phyloP scores from a whole-genome alignment of 2,113 vertebrate genomes.

The Lethenteron camtschaticum region DNA sequence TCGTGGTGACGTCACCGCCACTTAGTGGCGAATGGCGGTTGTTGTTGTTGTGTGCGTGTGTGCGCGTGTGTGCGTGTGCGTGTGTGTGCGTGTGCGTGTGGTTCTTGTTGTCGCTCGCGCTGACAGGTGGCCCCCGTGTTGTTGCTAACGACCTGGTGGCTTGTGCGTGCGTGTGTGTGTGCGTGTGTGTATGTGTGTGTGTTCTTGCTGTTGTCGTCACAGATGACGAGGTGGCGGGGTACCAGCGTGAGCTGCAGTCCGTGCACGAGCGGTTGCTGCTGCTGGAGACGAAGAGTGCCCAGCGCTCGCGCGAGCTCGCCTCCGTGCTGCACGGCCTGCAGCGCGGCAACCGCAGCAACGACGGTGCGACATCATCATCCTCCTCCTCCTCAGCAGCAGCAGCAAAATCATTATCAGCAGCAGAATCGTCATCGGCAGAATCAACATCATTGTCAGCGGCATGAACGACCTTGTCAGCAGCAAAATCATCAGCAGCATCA shows the following conservation, averaged over 20 bases:
- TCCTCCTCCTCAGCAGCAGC: too few relatives aligned
- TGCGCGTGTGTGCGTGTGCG: neutral
- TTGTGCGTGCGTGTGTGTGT: neutral
- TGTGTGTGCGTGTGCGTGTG: neutral
- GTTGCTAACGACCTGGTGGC: neutral
- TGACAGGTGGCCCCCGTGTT: neutral
- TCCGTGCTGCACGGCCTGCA: constrained; percentile 1
- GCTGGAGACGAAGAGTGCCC: constrained; percentile 2
- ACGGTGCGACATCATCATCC: too few relatives aligned
- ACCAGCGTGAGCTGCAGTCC: constrained; percentile 2
- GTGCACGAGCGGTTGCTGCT: neutral
- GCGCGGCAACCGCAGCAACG: constrained; percentile 3
- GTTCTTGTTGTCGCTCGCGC: neutral
- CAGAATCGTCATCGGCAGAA: too few relatives aligned
- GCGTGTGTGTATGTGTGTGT: neutral
- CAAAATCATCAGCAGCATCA: too few relatives aligned
- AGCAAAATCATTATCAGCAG: too few relatives aligned
- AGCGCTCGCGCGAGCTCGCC: neutral
- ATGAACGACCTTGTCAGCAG: too few relatives aligned
- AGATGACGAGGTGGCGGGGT: constrained; percentile 1
- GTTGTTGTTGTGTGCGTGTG: neutral
- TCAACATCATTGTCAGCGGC: too few relatives aligned
- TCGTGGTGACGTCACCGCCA: too few relatives aligned
- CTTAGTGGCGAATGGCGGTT: too few relatives aligned
- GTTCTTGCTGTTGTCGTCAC: neutral